Base-by-base conservation (phyloP, 2,797 vertebrate genomes). In the Coregonus suidteri region DNA sequence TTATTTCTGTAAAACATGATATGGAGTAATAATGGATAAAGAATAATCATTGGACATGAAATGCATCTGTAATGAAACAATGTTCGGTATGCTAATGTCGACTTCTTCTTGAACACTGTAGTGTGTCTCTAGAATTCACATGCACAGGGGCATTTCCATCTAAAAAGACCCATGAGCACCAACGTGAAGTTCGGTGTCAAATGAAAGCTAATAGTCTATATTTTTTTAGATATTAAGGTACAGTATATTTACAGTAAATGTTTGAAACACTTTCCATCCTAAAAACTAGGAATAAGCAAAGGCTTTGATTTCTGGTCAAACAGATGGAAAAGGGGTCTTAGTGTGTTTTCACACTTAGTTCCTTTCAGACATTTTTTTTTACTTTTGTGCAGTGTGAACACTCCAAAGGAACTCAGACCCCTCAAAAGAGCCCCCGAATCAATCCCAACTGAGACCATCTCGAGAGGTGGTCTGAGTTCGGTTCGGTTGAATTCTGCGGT, bases 21-120 rank as follows among this genome's bases (percentile, higher is more conserved):
- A 16, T 47, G 31, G n/a, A 30, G 20, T 25, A 51, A 35, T 31
- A 31, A 64, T 34, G 31, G 35, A 77, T 34, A 1, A 64, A 71
- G 37, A 18, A 51, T 51, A 31, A 64, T 66, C 34, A 52, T 41
- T 31, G 37, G 71, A 54, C 16, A 11, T 76, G 18, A 77, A 74
- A 41, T 51, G 20, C 64, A 84, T 65, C 74, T 85, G 72, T 62
- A 71, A 34, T 34, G 31, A 34, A 52, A 47, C 69, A 6, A 64
- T 53, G 79, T 77, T 66, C 35, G 3, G 56, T 64, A 54, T 76
- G 65, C 65, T 56, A 34, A 74, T 71, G 72, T 77, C 18, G 65
- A 3, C 18, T 0, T 2, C 1, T 67, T 73, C 35, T 73, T 6
- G 6, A 66, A 14, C 14, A 75, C 1, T 9, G 6, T 1, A 14